Base-by-base conservation (phyloP, 30 jellyfish, hydroid and myxozoan genomes). In the Nemopilema nomurai region DNA sequence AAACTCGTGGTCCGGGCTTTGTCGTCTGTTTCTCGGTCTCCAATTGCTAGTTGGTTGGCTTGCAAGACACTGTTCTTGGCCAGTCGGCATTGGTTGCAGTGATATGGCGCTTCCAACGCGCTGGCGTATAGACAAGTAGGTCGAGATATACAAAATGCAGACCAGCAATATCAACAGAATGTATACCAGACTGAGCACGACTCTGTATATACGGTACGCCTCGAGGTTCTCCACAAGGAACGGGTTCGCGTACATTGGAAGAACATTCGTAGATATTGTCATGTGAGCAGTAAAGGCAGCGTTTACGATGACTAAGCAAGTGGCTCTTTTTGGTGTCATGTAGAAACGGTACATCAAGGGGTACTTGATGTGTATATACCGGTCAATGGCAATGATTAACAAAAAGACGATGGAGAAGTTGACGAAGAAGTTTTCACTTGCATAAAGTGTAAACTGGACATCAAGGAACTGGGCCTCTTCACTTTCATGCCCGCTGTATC, bases 311-410 rank as follows among this genome's bases (percentile, higher is more conserved):
- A 72, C 74, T 17, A 84, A 82, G 18, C 53, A 1, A 18, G 18
- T 26, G 16, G 92, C 92, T 13, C 87, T 71, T 24, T 28, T 52
- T 28, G 63, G 65, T n/a, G 87, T 84, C 92, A 84, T 84, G 64
- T 71, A 52, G 7, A 49, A 17, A 0, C 33, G 27, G 41, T 84
- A 84, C 24, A 70, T 20, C 23, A 57, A 21, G 33, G 67, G 9
- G 26, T 21, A 74, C 26, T 65, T 72, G 87, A 84, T 72, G 92
- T 84, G 92, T 7, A 84, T 18, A 28, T 50, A 84, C 18, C 92
- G 92, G 49, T 84, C 92, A 22, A 84, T 33, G 1, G 87, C 77
- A 0, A 84, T 63, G 41, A 73, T 84, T 49, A 84, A 30, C 30
- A 84, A 21, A 26, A 63, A 29, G 1, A 62, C 84, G 8, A 51